A percentile compares a stretch with the other conserved stretches of the same genome.
Conservation (phyloP, 2,113 vertebrate species). For the Oplegnathus fasciatus region DNA sequence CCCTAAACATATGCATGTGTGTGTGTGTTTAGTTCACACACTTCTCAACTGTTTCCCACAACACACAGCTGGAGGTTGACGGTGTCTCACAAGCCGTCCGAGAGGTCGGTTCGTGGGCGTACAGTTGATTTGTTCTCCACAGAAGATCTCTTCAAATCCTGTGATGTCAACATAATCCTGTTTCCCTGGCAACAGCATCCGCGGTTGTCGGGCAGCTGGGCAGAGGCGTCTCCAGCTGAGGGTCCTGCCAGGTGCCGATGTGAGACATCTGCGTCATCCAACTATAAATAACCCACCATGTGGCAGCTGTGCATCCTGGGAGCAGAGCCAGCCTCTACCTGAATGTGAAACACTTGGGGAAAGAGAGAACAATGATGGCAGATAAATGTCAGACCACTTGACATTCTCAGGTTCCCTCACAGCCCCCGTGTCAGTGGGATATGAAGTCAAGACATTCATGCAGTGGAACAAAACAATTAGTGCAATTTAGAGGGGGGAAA, state of each 20-base stretch:
- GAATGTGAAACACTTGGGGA: slow-evolving; percentile 69
- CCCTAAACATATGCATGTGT: not conserved
- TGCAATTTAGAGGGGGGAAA: not conserved
- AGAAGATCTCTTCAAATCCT: slow-evolving; percentile 58
- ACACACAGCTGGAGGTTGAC: slow-evolving; percentile 18
- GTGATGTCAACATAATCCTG: slow-evolving; percentile 72
- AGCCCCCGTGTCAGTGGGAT: slow-evolving; percentile 23
- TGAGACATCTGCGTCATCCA: slow-evolving; percentile 76
- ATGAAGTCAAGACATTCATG: not conserved
- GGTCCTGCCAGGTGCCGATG: slow-evolving; percentile 65
- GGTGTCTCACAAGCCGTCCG: not conserved
- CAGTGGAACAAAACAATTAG: slow-evolving; percentile 19
- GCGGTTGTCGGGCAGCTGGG: slow-evolving; percentile 58
- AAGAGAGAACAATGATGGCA: slow-evolving; percentile 41
- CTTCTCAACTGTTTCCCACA: not conserved
- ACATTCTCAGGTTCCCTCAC: slow-evolving; percentile 74
- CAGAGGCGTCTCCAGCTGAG: slow-evolving; percentile 64
- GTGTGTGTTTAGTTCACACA: slow-evolving; percentile 3
- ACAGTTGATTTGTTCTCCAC: slow-evolving; percentile 22
- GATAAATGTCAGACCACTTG: slow-evolving; percentile 66
- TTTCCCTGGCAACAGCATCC: slow-evolving; percentile 78
- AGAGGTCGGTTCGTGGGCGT: slow-evolving; percentile 13
- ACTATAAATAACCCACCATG: slow-evolving; percentile 80
- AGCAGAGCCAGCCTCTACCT: slow-evolving; percentile 53
- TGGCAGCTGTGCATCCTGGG: slow-evolving; percentile 67